Evolutionary conservation across 1,140 invertebrate genomes (phyloP).

Genomic region (Carposina sasakii): DNA sequence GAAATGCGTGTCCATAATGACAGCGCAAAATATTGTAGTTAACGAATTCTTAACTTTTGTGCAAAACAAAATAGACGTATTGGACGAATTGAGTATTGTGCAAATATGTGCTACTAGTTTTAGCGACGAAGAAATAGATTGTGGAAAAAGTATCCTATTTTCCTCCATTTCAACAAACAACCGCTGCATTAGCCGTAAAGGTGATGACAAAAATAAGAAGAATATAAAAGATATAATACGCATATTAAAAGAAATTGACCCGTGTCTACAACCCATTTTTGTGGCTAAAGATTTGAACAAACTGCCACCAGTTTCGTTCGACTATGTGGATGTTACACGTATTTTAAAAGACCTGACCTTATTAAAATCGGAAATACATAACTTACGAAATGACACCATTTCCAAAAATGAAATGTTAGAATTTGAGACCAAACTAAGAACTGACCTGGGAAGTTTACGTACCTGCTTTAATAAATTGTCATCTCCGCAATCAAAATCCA

Average conservation of each 20-base stretch:
- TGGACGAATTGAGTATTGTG: slow-evolving; percentile 14
- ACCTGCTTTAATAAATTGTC: neutral
- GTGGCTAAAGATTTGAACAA: slow-evolving; percentile 10
- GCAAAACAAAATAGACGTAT: slow-evolving; percentile 17
- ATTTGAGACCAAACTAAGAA: neutral
- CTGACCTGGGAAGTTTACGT: neutral
- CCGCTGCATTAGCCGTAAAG: slow-evolving; percentile 7
- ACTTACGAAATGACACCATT: neutral
- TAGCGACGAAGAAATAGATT: slow-evolving; percentile 11
- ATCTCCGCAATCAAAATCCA: neutral
- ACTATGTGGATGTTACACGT: slow-evolving; percentile 13
- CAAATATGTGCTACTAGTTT: slow-evolving; percentile 16
- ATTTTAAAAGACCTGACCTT: slow-evolving; percentile 13
- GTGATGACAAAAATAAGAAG: slow-evolving; percentile 18
- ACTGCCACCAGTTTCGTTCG: slow-evolving; percentile 7
- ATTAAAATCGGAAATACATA: slow-evolving; percentile 5
- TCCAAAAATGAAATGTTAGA: neutral
- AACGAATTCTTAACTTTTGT: slow-evolving; percentile 16
- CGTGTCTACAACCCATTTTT: slow-evolving; percentile 6
- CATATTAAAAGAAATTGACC: slow-evolving; percentile 9
- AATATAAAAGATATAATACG: slow-evolving; percentile 16
- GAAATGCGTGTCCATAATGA: too few relatives aligned
- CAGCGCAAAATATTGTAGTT: slow-evolving; percentile 8
- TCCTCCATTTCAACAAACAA: neutral
- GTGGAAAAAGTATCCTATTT: slow-evolving; percentile 8